phyloP scores from a whole-genome alignment of 2,113 vertebrate species.

The Pitta sordida region DNA sequence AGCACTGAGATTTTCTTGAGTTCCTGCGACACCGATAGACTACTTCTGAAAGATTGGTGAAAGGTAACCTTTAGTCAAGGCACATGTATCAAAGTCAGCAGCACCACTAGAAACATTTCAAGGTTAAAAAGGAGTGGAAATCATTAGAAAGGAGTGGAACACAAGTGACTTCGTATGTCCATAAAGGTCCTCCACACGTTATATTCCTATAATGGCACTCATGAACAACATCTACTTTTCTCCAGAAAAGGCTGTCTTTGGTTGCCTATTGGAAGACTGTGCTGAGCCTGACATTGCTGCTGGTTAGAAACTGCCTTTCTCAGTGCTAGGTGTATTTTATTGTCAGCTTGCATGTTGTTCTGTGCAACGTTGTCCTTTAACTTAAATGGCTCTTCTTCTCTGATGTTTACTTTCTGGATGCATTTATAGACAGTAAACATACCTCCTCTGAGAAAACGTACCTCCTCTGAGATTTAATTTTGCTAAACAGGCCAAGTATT shows the following conservation, averaged over 20 bases:
- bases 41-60: not conserved
- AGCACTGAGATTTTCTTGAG: not conserved
- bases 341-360: not conserved
- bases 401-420: conserved; percentile 9
- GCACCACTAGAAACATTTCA: not conserved
- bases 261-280: not conserved
- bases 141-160: not conserved
- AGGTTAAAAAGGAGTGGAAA: not conserved
- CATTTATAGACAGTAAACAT: not conserved
- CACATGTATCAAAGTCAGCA: not conserved
- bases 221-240: not conserved
- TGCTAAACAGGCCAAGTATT: not conserved
- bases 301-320: not conserved
- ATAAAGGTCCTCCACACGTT: not conserved
- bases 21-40: not conserved
- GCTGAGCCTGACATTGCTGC: not conserved
- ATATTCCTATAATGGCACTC: not conserved
- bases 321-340: not conserved
- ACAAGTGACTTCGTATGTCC: not conserved
- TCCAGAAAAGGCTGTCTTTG: not conserved
- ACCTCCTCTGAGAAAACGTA: not conserved
- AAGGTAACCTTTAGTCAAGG: not conserved
- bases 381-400: not conserved
- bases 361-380: not conserved
- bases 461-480: not conserved